Base-by-base conservation (phyloP, 2,888 invertebrate species). In the Sarcophaga carnaria region DNA sequence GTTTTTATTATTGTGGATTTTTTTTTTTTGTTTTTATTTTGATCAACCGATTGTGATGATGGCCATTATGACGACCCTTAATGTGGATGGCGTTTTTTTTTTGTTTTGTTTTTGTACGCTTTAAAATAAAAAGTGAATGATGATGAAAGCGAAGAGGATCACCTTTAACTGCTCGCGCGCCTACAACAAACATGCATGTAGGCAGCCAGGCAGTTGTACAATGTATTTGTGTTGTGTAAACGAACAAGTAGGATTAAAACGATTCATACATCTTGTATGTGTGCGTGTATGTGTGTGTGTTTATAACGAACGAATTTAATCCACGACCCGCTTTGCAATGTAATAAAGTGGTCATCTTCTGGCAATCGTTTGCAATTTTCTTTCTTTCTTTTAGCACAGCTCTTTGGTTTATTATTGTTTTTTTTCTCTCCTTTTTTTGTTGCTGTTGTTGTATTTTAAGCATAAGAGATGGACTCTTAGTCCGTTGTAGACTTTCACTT, bases 61-160 rank as follows among this genome's bases (percentile, higher is more conserved):
- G 75, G 67, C 77, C 74, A 78, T 87, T 79, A 84, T 79, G 64
- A 71, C 76, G 87, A 83, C n/a, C 81, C 84, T 84, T 87, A 64
- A 71, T 75, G 59, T 45, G 69, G 2, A 37, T 10, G 8, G 8
- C 8, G 37, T 10, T 37, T 37, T 82, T 71, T 47, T 67, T 74
- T 69, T 60, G 4, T 37, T 37, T 37, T 37, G 37, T 10, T 37
- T 6, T 8, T 37, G 6, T 37, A 37, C 37, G 37, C 37, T 10
- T 37, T 37, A 37, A 37, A 37, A 37, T 8, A 37, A 37, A 37
- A 37, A 37, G 37, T 37, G 37, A 37, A 37, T 37, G 37, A 37
- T 37, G 8, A 37, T 37, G 37, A 37, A 37, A 37, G 37, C 37
- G 37, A 47, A 27, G 72, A 83, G 25, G 78, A 69, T 83, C 76